Evolutionary conservation across 2,797 vertebrate species (phyloP), one percentile per base, ranked within the genome.

Genomic region (Lagodon rhomboides): DNA sequence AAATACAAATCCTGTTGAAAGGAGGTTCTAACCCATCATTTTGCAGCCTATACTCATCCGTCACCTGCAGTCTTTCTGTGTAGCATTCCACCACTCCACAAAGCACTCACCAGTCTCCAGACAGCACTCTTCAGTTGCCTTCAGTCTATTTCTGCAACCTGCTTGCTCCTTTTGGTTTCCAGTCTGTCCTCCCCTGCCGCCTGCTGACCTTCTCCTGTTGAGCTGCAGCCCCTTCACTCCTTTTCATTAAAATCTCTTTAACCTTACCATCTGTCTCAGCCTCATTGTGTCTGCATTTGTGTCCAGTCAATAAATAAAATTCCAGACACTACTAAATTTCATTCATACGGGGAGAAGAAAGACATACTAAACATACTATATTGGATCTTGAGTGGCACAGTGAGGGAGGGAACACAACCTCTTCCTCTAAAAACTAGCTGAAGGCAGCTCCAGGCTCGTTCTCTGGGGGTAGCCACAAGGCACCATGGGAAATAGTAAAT

Each of bases 181-280:
- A 41, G 22, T 51, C 83, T 27, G 34, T 69, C 56, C 25, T 72
- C 63, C 55, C 54, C 44, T 51, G 67, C 63, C 75, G 59, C 71
- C 17, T 50, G 50, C 44, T 20, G 25, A 79, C 70, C 77, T 71
- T 77, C 58, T 69, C 68, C 68, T 70, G 63, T 50, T 68, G 59
- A 77, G 66, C 61, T 75, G n/a, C 43, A 70, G 60, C 17, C 54
- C 43, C 15, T 72, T 46, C 17, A 34, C 51, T 76, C 49, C 56
- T 68, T 27, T 69, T 84, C 66, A 82, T 81, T 73, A 76, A 68
- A 73, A 22, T 56, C 44, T 76, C 43, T 83, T 62, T 68, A 76
- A 85, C 75, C 62, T 66, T 30, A 58, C 66, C 74, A 79, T 83
- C 68, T 73, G 68, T 76, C 64, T 69, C 41, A 44, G 20, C 34